Percentiles rank a stretch among this genome's conserved stretches.
Conservation (phyloP, 2,113 vertebrate species). For the Notarius lentiginosus region DNA sequence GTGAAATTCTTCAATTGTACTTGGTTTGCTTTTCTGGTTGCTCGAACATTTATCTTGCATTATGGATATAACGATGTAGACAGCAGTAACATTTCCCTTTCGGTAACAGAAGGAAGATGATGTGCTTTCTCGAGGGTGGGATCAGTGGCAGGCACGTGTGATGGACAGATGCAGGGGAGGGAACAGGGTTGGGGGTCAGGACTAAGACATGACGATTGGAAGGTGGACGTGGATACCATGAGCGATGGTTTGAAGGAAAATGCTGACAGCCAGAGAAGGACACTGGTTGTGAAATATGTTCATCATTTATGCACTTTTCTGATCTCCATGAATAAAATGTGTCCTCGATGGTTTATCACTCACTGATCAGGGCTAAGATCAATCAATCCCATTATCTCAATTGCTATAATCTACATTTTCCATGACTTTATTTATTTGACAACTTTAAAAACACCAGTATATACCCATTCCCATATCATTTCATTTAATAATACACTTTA, state of each 20-base stretch:
- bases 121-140: constrained; percentile 3
- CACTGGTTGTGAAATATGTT: neutral
- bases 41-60: constrained; percentile 26
- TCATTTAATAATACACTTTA: neutral
- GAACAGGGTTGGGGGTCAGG: neutral
- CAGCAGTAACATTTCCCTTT: constrained; percentile 29
- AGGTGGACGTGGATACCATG: constrained; percentile 6
- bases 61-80: constrained; percentile 11
- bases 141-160: constrained; percentile 9
- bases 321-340: neutral
- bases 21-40: constrained; percentile 5
- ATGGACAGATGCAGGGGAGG: constrained; percentile 43
- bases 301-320: neutral
- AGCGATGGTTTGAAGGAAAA: neutral
- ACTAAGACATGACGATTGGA: neutral
- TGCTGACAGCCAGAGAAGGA: neutral
- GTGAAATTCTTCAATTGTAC: constrained; percentile 35
- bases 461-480: neutral
- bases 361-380: neutral
- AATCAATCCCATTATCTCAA: neutral
- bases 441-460: neutral
- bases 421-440: neutral
- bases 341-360: neutral
- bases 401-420: neutral
- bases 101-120: constrained; percentile 12